Evolutionary conservation across 2,113 vertebrate species (phyloP), one percentile per base, ranked within the genome.

Genomic region (Mus musculus): DNA sequence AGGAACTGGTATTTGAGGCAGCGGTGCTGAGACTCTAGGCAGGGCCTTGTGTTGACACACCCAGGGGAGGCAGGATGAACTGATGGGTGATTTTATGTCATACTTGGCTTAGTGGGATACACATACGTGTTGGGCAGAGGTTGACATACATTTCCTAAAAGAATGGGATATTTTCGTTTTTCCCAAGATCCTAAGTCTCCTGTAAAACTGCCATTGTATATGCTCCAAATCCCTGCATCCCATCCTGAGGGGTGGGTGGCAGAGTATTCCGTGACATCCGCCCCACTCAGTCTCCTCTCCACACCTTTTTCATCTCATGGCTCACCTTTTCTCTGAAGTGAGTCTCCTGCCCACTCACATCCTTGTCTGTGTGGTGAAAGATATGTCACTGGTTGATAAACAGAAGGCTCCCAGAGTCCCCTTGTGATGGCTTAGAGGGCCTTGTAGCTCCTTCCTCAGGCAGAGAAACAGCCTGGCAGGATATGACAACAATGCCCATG

Each of bases 261-360:
- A 4, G 33, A 24, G 19, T 1, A 17, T 20, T 4, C 8, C 1
- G 11, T 1, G 5, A 1, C 24, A 22, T 16, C 17, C 56, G 26
- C 4, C 56, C n/a, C n/a, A 22, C 12, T 24, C n/a, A 63, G 14
- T 69, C 19, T 24, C 61, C 28, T 39, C 1, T 2, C 7, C 0
- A 17, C 11, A 4, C 4, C 19, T 5, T 33, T 87, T 24, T 78
- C 30, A 36, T 69, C 22, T 94, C 63, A 22, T 7, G 33, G 39
- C 49, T 96, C 36, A 92, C 36, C 1, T 72, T 13, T 63, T 1
- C 86, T 88, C 54, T 72, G 54, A n/a, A 22, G 54, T 0, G 17
- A 12, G 33, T 20, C 33, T 14, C 52, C 10, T 72, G 7, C 26
- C 22, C 67, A 67, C 5, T 1, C 52, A 54, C 24, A 59, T 42